Percentiles rank a stretch among this genome's conserved stretches.
Conservation (phyloP, 2,113 vertebrate species). For the Hippoglossus stenolepis region DNA sequence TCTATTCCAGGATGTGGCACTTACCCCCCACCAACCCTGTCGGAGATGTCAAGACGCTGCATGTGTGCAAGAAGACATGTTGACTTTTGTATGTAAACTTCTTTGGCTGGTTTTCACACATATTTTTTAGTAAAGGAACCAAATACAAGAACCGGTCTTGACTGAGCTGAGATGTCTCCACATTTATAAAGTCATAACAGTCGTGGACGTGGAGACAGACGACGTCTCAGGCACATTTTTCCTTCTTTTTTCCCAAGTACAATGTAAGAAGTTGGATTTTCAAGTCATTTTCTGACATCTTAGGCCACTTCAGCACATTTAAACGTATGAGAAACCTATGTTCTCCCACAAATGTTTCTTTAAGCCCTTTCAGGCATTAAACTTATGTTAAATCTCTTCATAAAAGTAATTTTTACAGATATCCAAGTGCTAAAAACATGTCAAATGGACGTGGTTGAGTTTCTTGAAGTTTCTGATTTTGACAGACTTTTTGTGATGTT, state of each 20-base stretch:
- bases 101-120: not conserved
- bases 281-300: too few species aligned
- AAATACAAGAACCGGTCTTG: not conserved
- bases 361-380: too few species aligned
- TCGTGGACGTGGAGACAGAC: not conserved
- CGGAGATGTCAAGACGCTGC: conserved; percentile 20
- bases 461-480: too few species aligned
- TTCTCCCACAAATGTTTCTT: too few species aligned
- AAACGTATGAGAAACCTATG: too few species aligned
- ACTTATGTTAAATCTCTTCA: too few species aligned
- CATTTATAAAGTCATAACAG: not conserved
- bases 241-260: not conserved
- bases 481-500: too few species aligned
- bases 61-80: too few species aligned
- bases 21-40: conserved; percentile 23
- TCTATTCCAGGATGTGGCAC: conserved; percentile 56
- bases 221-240: not conserved
- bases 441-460: too few species aligned
- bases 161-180: not conserved
- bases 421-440: too few species aligned
- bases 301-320: not conserved
- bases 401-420: too few species aligned
- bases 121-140: conserved; percentile 29
- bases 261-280: too few species aligned
- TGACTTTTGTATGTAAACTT: not conserved